Conservation (phyloP, 2,113 vertebrate genomes). For the Lagenorhynchus albirostris region DNA sequence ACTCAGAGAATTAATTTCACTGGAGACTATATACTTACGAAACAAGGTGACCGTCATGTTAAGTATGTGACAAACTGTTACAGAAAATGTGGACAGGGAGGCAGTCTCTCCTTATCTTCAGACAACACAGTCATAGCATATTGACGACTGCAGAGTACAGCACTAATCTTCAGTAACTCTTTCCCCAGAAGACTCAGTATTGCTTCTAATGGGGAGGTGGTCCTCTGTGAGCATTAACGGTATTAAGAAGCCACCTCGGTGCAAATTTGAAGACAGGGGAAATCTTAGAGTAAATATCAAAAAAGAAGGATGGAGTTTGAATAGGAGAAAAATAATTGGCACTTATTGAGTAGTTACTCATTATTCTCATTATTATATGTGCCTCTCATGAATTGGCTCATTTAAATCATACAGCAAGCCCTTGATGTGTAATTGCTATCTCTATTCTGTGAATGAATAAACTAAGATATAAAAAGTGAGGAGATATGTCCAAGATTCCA, state of each 20-base stretch:
- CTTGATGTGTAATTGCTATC: background rate
- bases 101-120: background rate
- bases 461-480: background rate
- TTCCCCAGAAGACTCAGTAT: background rate
- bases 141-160: background rate
- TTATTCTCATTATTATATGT: background rate
- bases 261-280: background rate
- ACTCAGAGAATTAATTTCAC: background rate
- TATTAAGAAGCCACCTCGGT: background rate
- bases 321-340: background rate
- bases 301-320: background rate
- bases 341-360: background rate
- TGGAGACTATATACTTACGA: background rate
- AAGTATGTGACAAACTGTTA: background rate
- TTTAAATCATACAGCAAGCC: background rate
- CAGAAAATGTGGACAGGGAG: background rate
- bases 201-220: background rate
- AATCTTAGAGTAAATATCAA: background rate
- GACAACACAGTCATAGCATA: no score
- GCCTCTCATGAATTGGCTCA: background rate
- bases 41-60: background rate
- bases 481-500: background rate
- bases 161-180: background rate
- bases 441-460: background rate
- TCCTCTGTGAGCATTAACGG: background rate